Conservation (phyloP, 2,113 vertebrate species). For the Echinops telfairi region DNA sequence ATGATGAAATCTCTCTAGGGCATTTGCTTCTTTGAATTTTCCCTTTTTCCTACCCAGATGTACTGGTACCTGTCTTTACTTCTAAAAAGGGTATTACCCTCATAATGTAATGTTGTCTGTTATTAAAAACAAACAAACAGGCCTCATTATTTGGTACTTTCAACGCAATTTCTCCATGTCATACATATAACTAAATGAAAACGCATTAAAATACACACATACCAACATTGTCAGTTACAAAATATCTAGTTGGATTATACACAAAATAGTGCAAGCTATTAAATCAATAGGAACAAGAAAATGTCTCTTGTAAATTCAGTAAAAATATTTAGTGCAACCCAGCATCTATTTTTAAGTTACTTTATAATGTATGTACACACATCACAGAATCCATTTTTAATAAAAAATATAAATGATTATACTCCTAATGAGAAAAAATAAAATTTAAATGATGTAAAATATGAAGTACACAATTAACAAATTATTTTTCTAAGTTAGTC, state of each 20-base stretch:
- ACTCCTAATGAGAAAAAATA: neutral
- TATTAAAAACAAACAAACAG: neutral
- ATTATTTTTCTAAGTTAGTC: neutral
- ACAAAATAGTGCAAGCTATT: conserved; percentile 47
- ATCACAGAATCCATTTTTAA: neutral
- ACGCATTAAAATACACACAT: conserved; percentile 56
- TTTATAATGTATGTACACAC: neutral
- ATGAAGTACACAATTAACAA: neutral
- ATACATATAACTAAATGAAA: conserved; percentile 72
- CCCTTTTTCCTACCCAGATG: neutral
- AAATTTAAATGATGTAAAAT: neutral
- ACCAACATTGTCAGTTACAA: neutral
- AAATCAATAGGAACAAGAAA: neutral
- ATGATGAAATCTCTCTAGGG: neutral
- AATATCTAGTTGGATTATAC: conserved; percentile 45
- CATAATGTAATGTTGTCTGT: conserved; percentile 16
- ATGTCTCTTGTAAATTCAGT: conserved; percentile 25
- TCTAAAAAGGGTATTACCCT: conserved; percentile 27
- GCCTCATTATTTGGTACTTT: conserved; percentile 56
- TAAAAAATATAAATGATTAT: too few relatives aligned
- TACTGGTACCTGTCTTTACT: conserved; percentile 41
- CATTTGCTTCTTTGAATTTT: neutral
- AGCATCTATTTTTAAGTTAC: neutral
- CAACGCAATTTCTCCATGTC: conserved; percentile 44
- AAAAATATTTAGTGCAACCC: neutral